Base-by-base conservation (phyloP, 2,797 vertebrate genomes). In the Darevskia nairensis region DNA sequence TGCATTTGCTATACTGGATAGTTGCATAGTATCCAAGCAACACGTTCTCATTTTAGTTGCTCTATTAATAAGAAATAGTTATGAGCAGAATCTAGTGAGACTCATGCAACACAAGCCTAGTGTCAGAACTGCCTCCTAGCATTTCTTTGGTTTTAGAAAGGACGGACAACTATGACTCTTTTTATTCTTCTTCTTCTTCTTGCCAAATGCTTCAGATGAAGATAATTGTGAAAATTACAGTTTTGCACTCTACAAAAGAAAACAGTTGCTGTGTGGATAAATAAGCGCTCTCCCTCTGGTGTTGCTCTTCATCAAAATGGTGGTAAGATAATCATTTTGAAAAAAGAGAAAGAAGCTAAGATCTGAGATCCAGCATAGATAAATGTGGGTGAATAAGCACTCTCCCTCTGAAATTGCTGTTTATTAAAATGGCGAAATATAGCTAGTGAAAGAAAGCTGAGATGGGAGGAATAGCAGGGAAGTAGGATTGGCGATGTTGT, bases 11-110 rank as follows among this genome's bases (percentile, higher is more conserved):
- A 69, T 84, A 44, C 64, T 41, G 27, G 15, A n/a, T 76, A 11
- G 80, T 32, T 66, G 21, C 23, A 46, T 92, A 91, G 11, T 64
- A 75, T 88, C 17, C 44, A 84, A 88, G 88, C 90, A 92, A 89
- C 92, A 91, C 84, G 89, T 25, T 39, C 88, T 92, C 94, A 21
- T 0, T 41, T 83, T 88, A 79, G 86, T 29, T 83, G 75, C 27
- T 81, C 68, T 86, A 5, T 84, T 88, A 91, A 85, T 84, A 92
- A 93, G 80, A 66, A 87, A 86, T 90, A 88, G 91, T 92, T 93
- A 74, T 93, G 46, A 89, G 82, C 80, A 86, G 10, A 74, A 83
- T 92, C 76, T 78, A 89, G 82, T 86, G 66, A 89, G 89, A 90
- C 86, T 76, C 80, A 94, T 79, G 74, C 77, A 85, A 90, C 35